These are phyloP conservation scores for Agrypnus murinus DNA, from an alignment of 2,888 invertebrate genomes.

Conservation along the genomic window DNA sequence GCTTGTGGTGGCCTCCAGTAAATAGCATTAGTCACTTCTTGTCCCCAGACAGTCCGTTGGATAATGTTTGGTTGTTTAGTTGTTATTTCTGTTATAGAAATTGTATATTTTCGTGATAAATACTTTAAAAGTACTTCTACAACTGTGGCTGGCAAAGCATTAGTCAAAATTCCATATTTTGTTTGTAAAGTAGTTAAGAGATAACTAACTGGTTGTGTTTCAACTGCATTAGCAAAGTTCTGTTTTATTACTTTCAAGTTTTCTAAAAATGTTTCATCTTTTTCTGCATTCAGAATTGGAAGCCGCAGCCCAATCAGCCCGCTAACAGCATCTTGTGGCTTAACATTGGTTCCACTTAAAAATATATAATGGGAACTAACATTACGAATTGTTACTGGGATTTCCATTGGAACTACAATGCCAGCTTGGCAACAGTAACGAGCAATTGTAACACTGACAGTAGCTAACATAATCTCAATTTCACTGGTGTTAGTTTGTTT, in stretches of 20 bases:
- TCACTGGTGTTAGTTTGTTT: slow-evolving; percentile 77
- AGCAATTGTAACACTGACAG: slow-evolving; percentile 78
- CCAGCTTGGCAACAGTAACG: slow-evolving; percentile 77
- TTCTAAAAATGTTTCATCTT: slow-evolving; percentile 62
- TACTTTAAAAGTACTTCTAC: slow-evolving; percentile 77
- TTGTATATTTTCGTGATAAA: slow-evolving; percentile 79
- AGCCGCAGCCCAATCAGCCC: slow-evolving; percentile 81
- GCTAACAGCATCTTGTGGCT: slow-evolving; percentile 70
- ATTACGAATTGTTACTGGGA: slow-evolving; percentile 78
- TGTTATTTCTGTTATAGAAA: slow-evolving; percentile 78
- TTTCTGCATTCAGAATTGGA: slow-evolving; percentile 72
- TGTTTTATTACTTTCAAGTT: slow-evolving; percentile 68
- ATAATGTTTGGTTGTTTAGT: slow-evolving; percentile 67
- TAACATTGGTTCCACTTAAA: slow-evolving; percentile 71
- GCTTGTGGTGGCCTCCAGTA: slow-evolving; percentile 86
- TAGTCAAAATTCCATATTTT: slow-evolving; percentile 76
- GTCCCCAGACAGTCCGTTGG: slow-evolving; percentile 78
- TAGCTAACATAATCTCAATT: slow-evolving; percentile 78
- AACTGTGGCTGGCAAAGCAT: slow-evolving; percentile 77
- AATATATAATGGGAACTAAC: slow-evolving; percentile 74
- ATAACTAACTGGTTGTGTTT: slow-evolving; percentile 74
- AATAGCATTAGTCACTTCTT: slow-evolving; percentile 77
- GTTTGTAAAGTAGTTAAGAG: slow-evolving; percentile 73
- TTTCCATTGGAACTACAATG: slow-evolving; percentile 72
- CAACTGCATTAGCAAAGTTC: slow-evolving; percentile 69